Evolutionary conservation across 2,888 invertebrate species (phyloP).

Genomic region (Volucella bombylans): DNA sequence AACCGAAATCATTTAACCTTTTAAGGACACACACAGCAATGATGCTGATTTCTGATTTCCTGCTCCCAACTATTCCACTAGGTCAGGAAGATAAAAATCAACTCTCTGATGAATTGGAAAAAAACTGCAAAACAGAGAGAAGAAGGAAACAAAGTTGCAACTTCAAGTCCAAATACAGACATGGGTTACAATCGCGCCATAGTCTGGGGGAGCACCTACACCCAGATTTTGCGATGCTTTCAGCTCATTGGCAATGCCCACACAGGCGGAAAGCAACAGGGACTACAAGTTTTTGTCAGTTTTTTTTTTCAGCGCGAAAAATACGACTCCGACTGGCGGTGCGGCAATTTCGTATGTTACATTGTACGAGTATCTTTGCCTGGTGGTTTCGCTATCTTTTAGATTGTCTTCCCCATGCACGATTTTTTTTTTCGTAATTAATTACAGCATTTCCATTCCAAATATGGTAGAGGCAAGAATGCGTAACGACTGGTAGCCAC

Average conservation of each 20-base stretch:
- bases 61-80: slow-evolving; percentile 30
- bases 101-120: slow-evolving; percentile 43
- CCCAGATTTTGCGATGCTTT: slow-evolving; percentile 16
- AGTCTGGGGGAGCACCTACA: slow-evolving; percentile 30
- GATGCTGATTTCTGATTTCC: slow-evolving; percentile 2
- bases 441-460: slow-evolving; percentile 63
- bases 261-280: slow-evolving; percentile 68
- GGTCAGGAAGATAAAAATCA: slow-evolving; percentile 57
- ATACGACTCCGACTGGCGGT: not conserved
- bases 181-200: slow-evolving; percentile 23
- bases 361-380: too few relatives aligned
- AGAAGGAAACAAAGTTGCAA: not conserved
- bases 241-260: slow-evolving; percentile 61
- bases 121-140: slow-evolving; percentile 52
- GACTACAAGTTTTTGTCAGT: slow-evolving; percentile 57
- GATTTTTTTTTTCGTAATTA: slow-evolving; percentile 40
- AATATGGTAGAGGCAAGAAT: slow-evolving; percentile 57
- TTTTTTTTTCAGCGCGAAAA: not conserved
- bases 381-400: slow-evolving; percentile 5
- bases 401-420: slow-evolving; percentile 28
- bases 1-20: slow-evolving; percentile 65
- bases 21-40: slow-evolving; percentile 51
- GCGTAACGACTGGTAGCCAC: slow-evolving; percentile 46
- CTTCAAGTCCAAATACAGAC: slow-evolving; percentile 49
- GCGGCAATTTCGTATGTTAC: not conserved